phyloP scores from a whole-genome alignment of 2,797 vertebrate species.

The Spizella passerina region DNA sequence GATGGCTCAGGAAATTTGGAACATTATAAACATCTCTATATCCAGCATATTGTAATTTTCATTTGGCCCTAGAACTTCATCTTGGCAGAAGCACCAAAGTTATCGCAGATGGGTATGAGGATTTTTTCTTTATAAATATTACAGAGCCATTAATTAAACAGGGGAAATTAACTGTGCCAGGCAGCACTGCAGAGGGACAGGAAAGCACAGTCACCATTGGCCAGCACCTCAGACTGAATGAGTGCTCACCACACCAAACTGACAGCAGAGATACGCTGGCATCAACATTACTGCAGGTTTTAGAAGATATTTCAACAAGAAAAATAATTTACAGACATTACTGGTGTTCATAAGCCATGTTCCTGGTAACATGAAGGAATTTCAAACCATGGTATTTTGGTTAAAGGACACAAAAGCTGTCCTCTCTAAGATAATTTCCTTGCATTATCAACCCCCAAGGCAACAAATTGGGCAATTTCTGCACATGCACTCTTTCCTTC shows the following conservation, averaged over 20 bases:
- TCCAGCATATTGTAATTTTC: background rate
- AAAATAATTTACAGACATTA: background rate
- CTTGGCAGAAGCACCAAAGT: background rate
- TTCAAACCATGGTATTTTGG: background rate
- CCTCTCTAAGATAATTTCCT: background rate
- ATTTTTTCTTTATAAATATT: conserved; percentile 24
- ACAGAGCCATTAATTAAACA: conserved; percentile 4
- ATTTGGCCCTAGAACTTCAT: background rate
- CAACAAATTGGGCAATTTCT: background rate
- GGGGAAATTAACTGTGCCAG: background rate
- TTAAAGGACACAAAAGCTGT: background rate
- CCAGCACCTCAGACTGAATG: background rate
- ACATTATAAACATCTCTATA: background rate
- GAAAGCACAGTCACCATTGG: background rate
- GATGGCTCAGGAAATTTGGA: background rate
- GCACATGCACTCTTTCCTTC: background rate
- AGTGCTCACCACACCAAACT: background rate
- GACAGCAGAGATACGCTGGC: background rate
- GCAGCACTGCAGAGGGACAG: background rate
- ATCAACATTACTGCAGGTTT: background rate
- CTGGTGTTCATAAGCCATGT: background rate
- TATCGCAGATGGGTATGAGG: background rate
- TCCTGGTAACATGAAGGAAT: background rate
- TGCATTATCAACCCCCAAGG: background rate
- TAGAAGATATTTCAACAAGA: background rate